Base-by-base conservation (phyloP, 2,888 invertebrate species). In the Mayetiola destructor region DNA sequence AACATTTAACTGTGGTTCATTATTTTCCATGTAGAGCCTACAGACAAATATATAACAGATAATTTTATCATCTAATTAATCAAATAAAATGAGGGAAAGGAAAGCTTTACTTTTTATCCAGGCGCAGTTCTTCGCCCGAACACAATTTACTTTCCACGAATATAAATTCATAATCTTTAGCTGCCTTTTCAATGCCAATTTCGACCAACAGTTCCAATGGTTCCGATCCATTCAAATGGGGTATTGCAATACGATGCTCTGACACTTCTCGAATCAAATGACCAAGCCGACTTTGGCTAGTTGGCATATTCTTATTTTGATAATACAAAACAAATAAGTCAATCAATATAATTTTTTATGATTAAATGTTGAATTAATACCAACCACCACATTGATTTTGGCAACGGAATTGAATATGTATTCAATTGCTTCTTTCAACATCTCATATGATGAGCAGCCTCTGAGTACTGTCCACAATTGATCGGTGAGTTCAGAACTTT, bases 151-250 rank as follows among this genome's bases (percentile, higher is more conserved):
- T 69, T 58, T 71, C 71, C 2, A 63, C 65, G 56, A 69, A 71
- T 42, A 73, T 71, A 29, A 66, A 69, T 60, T 71, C 69, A 56
- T 71, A 73, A 48, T 73, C 72, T 62, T 70, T 72, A 39, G 65
- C 64, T 2, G 70, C 59, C 61, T 73, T 73, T 58, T 73, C 71
- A 58, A 73, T 61, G 6, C 73, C 73, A 56, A 72, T 70, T 66
- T 73, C 73, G n/a, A 73, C 59, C 18, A 73, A 62, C 20, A 73
- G 59, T 61, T 73, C 73, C 57, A 73, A 61, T 1, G 73, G 71
- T 59, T 73, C 72, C 0, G 68, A 64, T 2, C 71, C 72, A 37
- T 65, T 66, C 0, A 73, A 61, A 40, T 69, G 68, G 3, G 72
- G 72, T 62, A 72, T 68, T n/a, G 71, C 71, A 56, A 73, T 59